Evolutionary conservation across 2,113 vertebrate genomes (phyloP), one percentile per base, ranked within the genome.

Genomic region (Neotoma lepida): DNA sequence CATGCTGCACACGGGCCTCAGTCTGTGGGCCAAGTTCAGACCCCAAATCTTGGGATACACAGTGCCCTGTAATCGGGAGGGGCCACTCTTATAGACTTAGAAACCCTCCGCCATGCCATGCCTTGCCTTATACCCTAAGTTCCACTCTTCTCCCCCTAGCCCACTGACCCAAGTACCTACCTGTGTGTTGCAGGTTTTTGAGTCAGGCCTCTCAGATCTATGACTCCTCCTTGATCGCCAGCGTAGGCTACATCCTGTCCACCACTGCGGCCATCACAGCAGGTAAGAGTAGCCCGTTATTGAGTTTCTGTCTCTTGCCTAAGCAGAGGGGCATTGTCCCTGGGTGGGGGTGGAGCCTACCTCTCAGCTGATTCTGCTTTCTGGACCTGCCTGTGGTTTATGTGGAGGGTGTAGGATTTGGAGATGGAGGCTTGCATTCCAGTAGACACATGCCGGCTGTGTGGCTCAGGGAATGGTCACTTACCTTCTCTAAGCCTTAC

Each of bases 191-290:
- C 96, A 99, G 99, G 78, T 99, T 99, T 98, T 97, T 99, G 94
- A 98, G 98, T 89, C 99, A 99, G 70, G 99, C 99, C 10, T 99
- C 99, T 0, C 98, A 99, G 96, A 98, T 99, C 33, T 98, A 99
- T 1, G 99, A 99, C 97, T 98, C 99, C 9, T 99, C 98, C n/a
- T 95, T 99, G 97, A 99, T 99, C 7, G 98, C 99, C 95, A 98
- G 99, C 1, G 66, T 99, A 28, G 99, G 99, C 97, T 99, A 99
- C 95, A 99, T 99, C 95, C 96, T 99, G 2, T 99, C 99, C 92
- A 99, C 99, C 3, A 96, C 95, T 0, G 96, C 98, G 56, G 99
- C 99, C 1, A 98, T 99, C 84, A 98, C 98, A 66, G 99, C 99
- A 97, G 99, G 99, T 99, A 98, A 99, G 97, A 30, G 14, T 2